Conservation (phyloP, 2,113 vertebrate species). For the Leucopternis melanops region DNA sequence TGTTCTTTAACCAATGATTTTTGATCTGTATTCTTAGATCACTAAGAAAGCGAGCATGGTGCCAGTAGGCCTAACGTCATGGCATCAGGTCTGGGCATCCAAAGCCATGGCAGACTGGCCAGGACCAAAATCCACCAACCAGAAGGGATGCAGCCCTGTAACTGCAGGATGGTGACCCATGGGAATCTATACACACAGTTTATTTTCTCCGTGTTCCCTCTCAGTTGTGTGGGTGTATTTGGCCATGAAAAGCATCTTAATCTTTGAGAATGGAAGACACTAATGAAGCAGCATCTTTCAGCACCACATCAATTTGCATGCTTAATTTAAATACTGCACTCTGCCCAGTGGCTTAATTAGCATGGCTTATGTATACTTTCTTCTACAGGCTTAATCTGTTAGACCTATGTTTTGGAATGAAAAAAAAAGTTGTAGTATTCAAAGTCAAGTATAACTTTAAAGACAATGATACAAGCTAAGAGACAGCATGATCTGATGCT, state of each 20-base stretch:
- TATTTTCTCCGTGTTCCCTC: not conserved
- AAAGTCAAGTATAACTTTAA: not conserved
- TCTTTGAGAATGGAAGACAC: constrained; percentile 29
- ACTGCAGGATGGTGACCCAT: not conserved
- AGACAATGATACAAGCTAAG: not conserved
- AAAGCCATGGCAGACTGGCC: not conserved
- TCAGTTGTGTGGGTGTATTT: not conserved
- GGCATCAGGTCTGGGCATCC: not conserved
- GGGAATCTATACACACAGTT: not conserved
- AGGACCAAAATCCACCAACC: not conserved
- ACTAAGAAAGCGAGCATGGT: not conserved
- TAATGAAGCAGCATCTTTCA: constrained; percentile 51
- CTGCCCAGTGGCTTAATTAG: constrained; percentile 40
- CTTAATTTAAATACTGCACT: constrained; percentile 56
- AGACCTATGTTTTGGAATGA: not conserved
- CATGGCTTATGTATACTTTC: not conserved
- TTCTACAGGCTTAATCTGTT: not conserved
- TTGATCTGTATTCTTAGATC: not conserved
- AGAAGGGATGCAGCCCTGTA: not conserved
- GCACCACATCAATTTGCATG: constrained; percentile 37
- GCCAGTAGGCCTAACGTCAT: not conserved
- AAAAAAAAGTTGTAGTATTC: not conserved
- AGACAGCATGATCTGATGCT: not conserved
- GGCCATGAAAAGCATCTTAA: not conserved
- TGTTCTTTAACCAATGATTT: not conserved